Evolutionary conservation across 2,888 invertebrate genomes (phyloP).

Genomic region (Amphiduros pacificus): DNA sequence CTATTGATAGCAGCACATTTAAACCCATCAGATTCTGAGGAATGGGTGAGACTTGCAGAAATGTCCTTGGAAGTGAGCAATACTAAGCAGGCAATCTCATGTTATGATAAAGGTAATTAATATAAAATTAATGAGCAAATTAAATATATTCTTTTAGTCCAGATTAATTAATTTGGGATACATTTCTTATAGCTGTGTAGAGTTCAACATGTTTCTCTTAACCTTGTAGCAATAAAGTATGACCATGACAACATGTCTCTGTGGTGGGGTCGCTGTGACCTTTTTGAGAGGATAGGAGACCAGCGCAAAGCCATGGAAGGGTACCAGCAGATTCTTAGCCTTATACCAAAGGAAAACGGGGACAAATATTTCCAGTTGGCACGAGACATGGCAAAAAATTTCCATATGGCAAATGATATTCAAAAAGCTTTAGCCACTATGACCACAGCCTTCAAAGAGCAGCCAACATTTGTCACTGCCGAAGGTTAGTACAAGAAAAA

Average conservation of each 20-base stretch:
- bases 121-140: too few species aligned
- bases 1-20: constrained; percentile 83
- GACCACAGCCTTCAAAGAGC: constrained; percentile 75
- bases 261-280: constrained; percentile 73
- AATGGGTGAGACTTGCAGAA: constrained; percentile 84
- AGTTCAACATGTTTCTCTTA: too few species aligned
- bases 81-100: constrained; percentile 76
- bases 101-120: constrained; percentile 70
- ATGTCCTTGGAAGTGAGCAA: constrained; percentile 75
- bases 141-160: too few species aligned
- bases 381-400: constrained; percentile 62
- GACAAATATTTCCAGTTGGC: constrained; percentile 49
- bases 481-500: constrained; percentile 48
- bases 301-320: constrained; percentile 68
- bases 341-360: constrained; percentile 41
- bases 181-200: too few species aligned
- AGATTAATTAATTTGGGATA: too few species aligned
- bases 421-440: constrained; percentile 76
- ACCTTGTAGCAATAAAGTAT: constrained; percentile 73
- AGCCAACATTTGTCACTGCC: constrained; percentile 71
- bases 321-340: constrained; percentile 73
- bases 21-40: constrained; percentile 76
- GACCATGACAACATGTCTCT: constrained; percentile 73
- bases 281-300: constrained; percentile 70
- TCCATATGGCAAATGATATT: constrained; percentile 74